Conservation (phyloP, 2,888 invertebrate species). For the Lampropteryx suffumata region DNA sequence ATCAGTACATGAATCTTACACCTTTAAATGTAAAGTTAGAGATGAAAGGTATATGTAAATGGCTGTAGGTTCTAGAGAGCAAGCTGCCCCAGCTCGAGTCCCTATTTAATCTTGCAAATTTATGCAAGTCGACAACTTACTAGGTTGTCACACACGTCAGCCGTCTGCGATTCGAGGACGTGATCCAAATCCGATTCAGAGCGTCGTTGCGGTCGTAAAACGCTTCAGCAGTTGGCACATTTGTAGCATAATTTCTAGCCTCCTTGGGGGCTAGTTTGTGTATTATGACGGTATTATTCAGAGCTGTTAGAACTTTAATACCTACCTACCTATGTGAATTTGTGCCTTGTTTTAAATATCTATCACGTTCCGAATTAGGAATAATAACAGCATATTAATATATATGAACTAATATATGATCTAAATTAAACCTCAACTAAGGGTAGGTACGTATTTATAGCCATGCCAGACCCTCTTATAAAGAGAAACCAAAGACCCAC, state of each 20-base stretch:
- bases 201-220: conserved; percentile 75
- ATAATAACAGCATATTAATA: too few relatives aligned
- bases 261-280: conserved; percentile 33
- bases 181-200: conserved; percentile 78
- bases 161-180: conserved; percentile 72
- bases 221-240: conserved; percentile 75
- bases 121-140: conserved; percentile 74
- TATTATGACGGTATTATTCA: conserved; percentile 57
- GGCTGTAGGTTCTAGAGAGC: conserved; percentile 53
- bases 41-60: conserved; percentile 72
- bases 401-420: too few relatives aligned
- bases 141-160: conserved; percentile 61
- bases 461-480: neutral
- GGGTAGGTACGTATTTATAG: too few relatives aligned
- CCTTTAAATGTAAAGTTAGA: conserved; percentile 35
- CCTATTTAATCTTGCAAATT: conserved; percentile 79
- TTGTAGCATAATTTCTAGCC: conserved; percentile 68
- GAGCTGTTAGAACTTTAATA: conserved; percentile 48
- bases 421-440: too few relatives aligned
- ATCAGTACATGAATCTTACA: too few relatives aligned
- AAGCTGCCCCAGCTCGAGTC: conserved; percentile 45
- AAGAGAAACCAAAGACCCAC: neutral
- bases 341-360: too few relatives aligned
- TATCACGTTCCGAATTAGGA: too few relatives aligned
- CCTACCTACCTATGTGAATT: conserved; percentile 11